Conservation (phyloP, 1,140 invertebrate genomes). For the Drosophila quadrilineata region DNA sequence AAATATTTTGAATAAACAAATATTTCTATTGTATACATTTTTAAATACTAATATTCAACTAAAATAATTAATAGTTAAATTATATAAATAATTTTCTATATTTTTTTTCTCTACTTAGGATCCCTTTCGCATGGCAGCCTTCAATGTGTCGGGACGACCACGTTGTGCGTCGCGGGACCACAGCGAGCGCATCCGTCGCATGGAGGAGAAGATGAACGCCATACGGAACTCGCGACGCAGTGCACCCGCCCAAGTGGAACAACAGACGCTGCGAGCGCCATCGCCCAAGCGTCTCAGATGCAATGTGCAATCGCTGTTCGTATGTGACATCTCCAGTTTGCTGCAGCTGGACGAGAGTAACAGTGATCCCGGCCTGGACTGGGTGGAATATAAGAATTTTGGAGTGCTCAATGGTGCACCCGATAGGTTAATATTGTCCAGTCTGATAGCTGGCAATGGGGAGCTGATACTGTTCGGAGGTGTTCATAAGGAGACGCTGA, state of each 20-base stretch:
- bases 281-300: conserved; percentile 82
- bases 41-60: too few species aligned
- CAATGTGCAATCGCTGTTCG: conserved; percentile 90
- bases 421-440: conserved; percentile 94
- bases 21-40: too few species aligned
- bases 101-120: conserved; percentile 36
- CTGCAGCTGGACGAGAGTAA: conserved; percentile 78
- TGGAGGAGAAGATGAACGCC: conserved; percentile 81
- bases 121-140: conserved; percentile 80
- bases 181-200: conserved; percentile 75
- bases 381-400: conserved; percentile 87
- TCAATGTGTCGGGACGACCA: conserved; percentile 70
- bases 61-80: too few species aligned
- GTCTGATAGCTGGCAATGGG: conserved; percentile 92
- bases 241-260: conserved; percentile 57
- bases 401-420: conserved; percentile 86
- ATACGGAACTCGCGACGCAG: conserved; percentile 72
- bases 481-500: conserved; percentile 89
- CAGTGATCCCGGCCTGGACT: conserved; percentile 86
- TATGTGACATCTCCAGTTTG: conserved; percentile 91
- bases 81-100: too few species aligned
- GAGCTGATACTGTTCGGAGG: conserved; percentile 98
- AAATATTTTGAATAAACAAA: too few species aligned
- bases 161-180: conserved; percentile 74
- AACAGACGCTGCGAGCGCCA: conserved; percentile 56